Evolutionary conservation across 2,888 invertebrate species (phyloP).

Genomic region (Xestia c-nigrum): DNA sequence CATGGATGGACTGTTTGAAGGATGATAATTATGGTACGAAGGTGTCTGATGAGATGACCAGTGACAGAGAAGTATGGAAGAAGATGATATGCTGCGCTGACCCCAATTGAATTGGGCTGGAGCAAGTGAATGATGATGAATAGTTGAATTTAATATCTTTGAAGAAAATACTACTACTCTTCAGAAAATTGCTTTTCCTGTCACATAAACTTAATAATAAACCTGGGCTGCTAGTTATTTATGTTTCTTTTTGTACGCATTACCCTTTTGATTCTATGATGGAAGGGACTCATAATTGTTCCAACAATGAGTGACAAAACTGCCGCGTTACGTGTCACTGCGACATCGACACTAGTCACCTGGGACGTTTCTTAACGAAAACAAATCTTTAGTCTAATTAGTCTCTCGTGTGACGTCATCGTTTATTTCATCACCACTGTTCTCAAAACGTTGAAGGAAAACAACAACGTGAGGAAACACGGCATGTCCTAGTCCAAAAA

Average conservation of each 20-base stretch:
- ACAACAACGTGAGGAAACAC: background rate
- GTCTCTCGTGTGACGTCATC: background rate
- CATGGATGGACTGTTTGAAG: too few relatives aligned
- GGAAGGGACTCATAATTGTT: background rate
- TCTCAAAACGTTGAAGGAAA: background rate
- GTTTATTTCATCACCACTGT: background rate
- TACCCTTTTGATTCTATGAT: background rate
- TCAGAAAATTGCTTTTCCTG: background rate
- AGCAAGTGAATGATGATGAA: too few relatives aligned
- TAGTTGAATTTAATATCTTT: background rate
- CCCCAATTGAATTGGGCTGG: too few relatives aligned
- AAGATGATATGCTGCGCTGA: too few relatives aligned
- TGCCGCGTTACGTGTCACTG: background rate
- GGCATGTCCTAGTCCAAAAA: background rate
- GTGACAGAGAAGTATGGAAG: too few relatives aligned
- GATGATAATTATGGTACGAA: too few relatives aligned
- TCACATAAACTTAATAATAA: background rate
- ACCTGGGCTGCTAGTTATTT: background rate
- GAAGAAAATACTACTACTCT: background rate
- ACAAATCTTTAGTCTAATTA: conserved; percentile 9
- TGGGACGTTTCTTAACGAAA: background rate
- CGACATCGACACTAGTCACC: background rate
- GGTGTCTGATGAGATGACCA: too few relatives aligned
- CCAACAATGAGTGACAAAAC: background rate
- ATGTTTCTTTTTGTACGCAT: background rate